Percentiles rank a stretch among this genome's conserved stretches.
phyloP scores from a whole-genome alignment of 2,888 invertebrate genomes.

The Helobdella robusta region DNA sequence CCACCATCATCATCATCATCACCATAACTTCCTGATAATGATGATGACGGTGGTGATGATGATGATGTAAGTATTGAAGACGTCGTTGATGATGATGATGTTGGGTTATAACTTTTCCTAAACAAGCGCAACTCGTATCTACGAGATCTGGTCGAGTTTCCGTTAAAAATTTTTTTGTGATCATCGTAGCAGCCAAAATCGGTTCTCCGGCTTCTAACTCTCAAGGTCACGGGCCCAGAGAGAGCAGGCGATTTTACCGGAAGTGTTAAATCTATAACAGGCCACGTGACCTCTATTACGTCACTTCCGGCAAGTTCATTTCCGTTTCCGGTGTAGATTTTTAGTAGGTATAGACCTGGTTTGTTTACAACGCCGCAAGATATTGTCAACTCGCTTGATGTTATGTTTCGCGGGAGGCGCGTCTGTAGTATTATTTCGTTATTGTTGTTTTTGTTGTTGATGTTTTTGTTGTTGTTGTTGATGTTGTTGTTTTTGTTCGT shows the following conservation, averaged over 20 bases:
- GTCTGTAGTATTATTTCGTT: background rate
- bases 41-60: too few species aligned
- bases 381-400: slow-evolving; percentile 11
- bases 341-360: slow-evolving; percentile 13
- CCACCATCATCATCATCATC: too few species aligned
- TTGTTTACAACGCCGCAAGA: slow-evolving; percentile 17
- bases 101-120: too few species aligned
- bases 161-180: too few species aligned
- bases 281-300: background rate
- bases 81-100: too few species aligned
- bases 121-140: too few species aligned
- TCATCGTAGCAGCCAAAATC: too few species aligned
- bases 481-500: too few species aligned
- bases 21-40: too few species aligned
- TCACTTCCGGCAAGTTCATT: background rate
- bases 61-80: too few species aligned
- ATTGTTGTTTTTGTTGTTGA: background rate
- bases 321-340: background rate
- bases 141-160: too few species aligned
- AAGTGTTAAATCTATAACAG: background rate
- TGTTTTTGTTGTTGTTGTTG: background rate
- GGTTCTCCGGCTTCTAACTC: too few species aligned
- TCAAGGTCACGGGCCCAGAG: background rate
- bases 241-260: background rate
- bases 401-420: background rate